These are phyloP conservation scores for Cylas formicarius DNA, from an alignment of 1,140 invertebrate species.

Conservation along the genomic window DNA sequence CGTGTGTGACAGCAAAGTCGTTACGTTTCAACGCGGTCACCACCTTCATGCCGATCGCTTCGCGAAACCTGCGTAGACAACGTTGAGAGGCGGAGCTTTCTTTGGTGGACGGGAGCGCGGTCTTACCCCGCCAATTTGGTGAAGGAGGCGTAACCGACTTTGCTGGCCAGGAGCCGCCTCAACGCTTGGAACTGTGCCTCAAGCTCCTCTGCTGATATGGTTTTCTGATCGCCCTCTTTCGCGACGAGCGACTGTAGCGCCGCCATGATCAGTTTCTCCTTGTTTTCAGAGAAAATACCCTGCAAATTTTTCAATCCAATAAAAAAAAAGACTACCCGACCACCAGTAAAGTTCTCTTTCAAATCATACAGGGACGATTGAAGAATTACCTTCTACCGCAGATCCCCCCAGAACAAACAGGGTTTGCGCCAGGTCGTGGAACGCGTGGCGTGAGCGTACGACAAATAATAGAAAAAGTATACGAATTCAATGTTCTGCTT, in stretches of 20 bases:
- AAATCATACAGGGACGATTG: too few species aligned
- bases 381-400: too few species aligned
- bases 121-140: conserved; percentile 77
- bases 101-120: conserved; percentile 5
- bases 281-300: conserved; percentile 96
- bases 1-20: conserved; percentile 86
- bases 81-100: neutral
- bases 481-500: too few species aligned
- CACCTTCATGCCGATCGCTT: conserved; percentile 87
- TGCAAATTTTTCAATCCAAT: conserved; percentile 45
- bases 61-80: conserved; percentile 59
- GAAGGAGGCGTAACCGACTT: conserved; percentile 95
- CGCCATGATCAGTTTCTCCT: conserved; percentile 88
- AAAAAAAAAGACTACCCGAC: too few species aligned
- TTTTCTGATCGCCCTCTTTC: conserved; percentile 59
- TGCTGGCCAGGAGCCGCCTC: conserved; percentile 87
- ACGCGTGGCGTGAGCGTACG: too few species aligned
- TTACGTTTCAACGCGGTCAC: conserved; percentile 85
- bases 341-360: too few species aligned
- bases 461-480: too few species aligned
- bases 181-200: conserved; percentile 94
- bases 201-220: conserved; percentile 59
- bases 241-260: conserved; percentile 70
- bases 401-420: too few species aligned
- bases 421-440: too few species aligned